Conservation (phyloP, 2,113 vertebrate species). For the Calidris pugnax region DNA sequence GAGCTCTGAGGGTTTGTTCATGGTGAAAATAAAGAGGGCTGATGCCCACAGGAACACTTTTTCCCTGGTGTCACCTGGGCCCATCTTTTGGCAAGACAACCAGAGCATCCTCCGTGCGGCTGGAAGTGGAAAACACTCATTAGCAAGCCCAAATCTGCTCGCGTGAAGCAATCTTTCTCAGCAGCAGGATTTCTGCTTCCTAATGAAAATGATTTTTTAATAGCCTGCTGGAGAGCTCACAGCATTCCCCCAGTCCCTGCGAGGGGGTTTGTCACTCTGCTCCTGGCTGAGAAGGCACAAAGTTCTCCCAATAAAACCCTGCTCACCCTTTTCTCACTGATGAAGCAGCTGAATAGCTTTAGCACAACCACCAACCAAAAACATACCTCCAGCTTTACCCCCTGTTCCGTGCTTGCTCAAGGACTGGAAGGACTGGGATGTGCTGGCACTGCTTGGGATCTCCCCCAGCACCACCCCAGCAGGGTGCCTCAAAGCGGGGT, state of each 20-base stretch:
- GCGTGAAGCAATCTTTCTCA: not conserved
- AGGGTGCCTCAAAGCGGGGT: not conserved
- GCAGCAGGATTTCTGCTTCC: not conserved
- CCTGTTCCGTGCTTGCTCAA: not conserved
- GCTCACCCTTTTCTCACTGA: not conserved
- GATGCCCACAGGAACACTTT: not conserved
- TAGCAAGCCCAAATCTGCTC: not conserved
- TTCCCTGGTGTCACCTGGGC: not conserved
- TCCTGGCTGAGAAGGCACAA: not conserved
- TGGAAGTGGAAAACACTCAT: not conserved
- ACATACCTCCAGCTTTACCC: not conserved
- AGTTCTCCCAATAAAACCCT: not conserved
- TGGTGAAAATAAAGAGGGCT: not conserved
- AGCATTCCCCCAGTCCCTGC: fast-evolving
- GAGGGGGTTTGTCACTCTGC: not conserved
- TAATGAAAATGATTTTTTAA: not conserved
- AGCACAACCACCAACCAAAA: not conserved
- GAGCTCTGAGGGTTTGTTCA: not conserved
- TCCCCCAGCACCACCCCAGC: not conserved
- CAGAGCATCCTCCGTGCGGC: not conserved
- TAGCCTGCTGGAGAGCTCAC: not conserved
- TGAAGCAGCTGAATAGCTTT: not conserved
- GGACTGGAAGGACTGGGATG: not conserved
- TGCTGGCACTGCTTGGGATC: not conserved
- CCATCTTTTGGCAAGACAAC: not conserved